Conservation (phyloP, 2,888 invertebrate species). For the Microchrysa polita region DNA sequence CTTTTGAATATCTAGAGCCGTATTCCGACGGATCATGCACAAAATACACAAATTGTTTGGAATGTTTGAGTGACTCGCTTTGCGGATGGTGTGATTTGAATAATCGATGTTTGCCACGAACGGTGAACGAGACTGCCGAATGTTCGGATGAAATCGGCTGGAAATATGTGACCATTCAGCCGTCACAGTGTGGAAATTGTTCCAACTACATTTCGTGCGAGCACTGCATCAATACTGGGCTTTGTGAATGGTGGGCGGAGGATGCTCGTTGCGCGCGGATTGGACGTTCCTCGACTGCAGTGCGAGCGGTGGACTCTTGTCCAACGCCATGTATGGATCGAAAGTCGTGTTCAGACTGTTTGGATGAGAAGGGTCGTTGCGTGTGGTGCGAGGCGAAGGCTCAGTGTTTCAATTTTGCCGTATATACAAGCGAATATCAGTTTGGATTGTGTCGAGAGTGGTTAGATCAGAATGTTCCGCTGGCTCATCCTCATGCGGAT, state of each 20-base stretch:
- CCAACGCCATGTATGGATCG: conserved; percentile 84
- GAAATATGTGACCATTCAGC: conserved; percentile 83
- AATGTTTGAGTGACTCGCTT: conserved; percentile 86
- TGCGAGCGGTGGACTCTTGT: conserved; percentile 72
- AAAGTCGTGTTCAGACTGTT: conserved; percentile 80
- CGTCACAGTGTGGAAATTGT: conserved; percentile 86
- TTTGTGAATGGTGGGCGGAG: conserved; percentile 94
- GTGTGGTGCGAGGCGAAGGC: conserved; percentile 95
- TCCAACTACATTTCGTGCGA: conserved; percentile 90
- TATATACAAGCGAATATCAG: conserved; percentile 93
- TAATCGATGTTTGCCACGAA: conserved; percentile 75
- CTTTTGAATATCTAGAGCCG: conserved; percentile 89
- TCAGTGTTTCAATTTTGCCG: conserved; percentile 94
- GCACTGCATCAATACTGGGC: conserved; percentile 78
- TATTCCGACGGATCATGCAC: conserved; percentile 82
- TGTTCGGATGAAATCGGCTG: conserved; percentile 71
- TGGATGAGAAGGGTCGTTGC: conserved; percentile 87
- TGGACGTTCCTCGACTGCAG: conserved; percentile 77
- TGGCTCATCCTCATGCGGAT: conserved; percentile 53
- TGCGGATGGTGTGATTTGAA: conserved; percentile 93
- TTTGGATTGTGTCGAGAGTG: conserved; percentile 93
- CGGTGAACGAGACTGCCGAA: conserved; percentile 72
- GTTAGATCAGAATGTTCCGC: conserved; percentile 81
- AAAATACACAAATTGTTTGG: conserved; percentile 82
- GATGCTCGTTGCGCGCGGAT: conserved; percentile 86